Percentiles rank a stretch among this genome's conserved stretches.
Conservation (phyloP, 1,140 invertebrate species). For the Heliconius himera region DNA sequence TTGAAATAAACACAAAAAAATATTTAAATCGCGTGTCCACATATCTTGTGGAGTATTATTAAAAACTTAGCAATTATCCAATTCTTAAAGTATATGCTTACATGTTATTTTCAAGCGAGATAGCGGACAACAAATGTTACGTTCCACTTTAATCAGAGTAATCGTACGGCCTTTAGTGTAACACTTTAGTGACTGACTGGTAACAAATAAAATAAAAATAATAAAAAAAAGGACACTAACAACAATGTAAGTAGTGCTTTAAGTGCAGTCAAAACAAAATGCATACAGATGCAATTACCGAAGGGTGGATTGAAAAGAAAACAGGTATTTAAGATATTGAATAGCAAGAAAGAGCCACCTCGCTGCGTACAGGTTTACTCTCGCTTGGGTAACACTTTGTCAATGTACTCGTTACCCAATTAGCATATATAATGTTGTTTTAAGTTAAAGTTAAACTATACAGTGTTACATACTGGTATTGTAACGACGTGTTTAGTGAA, state of each 20-base stretch:
- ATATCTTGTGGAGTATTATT: constrained; percentile 55
- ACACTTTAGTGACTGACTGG: constrained; percentile 52
- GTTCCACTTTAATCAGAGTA: constrained; percentile 36
- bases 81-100: constrained; percentile 28
- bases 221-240: constrained; percentile 20
- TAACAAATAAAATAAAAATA: constrained; percentile 23
- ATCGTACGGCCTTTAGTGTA: constrained; percentile 48
- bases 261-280: constrained; percentile 25
- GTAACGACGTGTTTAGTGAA: background rate
- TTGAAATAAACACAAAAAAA: constrained; percentile 52
- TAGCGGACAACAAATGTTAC: constrained; percentile 46
- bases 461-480: background rate
- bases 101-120: constrained; percentile 64
- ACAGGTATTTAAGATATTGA: constrained; percentile 40
- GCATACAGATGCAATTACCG: constrained; percentile 29
- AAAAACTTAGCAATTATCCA: constrained; percentile 43
- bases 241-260: constrained; percentile 41
- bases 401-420: constrained; percentile 52
- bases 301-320: constrained; percentile 38
- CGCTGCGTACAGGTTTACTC: constrained; percentile 33
- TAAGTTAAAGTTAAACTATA: background rate
- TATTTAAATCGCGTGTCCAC: constrained; percentile 46
- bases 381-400: constrained; percentile 42
- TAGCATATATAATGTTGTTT: constrained; percentile 34
- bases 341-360: constrained; percentile 39